Evolutionary conservation across 2,797 vertebrate species (phyloP), one percentile per base, ranked within the genome.

Genomic region (Somateria mollissima): DNA sequence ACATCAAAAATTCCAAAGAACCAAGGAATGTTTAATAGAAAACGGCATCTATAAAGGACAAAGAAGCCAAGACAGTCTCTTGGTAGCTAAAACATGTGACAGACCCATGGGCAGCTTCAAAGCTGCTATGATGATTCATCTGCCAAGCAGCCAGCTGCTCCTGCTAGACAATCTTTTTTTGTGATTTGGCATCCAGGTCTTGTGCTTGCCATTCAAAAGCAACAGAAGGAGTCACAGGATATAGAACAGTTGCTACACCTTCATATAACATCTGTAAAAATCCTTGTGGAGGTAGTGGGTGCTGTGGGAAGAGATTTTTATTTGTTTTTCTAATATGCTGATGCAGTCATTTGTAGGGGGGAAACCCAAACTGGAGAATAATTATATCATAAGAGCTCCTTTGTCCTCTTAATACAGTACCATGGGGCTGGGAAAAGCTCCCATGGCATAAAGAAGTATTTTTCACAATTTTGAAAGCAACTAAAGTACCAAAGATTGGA

Each of bases 91-190:
- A 90, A 78, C 74, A 91, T 80, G 86, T 96, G 97, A 96, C 96
- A 97, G 93, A 95, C 93, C 95, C 96, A 95, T 67, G 95, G 97
- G 97, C 95, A 95, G 96, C 97, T 97, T 97, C 97, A 97, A 97
- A 97, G 97, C 96, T 95, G 92, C 94, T 95, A 70, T 1, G 32
- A 45, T 71, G 92, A 95, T 95, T 71, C 86, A 93, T 96, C 94
- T 98, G 97, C 97, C 97, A 97, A 97, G 90, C 93, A 96, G 96
- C 94, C 95, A 97, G 97, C 95, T 98, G 97, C 96, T 97, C 80
- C 95, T 97, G 93, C 95, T 97, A 89, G 91, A 95, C 97, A 96
- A 88, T 87, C 94, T 95, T 94, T 94, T 84, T 71, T 84, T 96
- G 91, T 92, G 87, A 92, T 93, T 95, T 97, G 96, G 94, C 95